Evolutionary conservation across 2,888 invertebrate genomes (phyloP).

Genomic region (Ichneumoninae sp.): DNA sequence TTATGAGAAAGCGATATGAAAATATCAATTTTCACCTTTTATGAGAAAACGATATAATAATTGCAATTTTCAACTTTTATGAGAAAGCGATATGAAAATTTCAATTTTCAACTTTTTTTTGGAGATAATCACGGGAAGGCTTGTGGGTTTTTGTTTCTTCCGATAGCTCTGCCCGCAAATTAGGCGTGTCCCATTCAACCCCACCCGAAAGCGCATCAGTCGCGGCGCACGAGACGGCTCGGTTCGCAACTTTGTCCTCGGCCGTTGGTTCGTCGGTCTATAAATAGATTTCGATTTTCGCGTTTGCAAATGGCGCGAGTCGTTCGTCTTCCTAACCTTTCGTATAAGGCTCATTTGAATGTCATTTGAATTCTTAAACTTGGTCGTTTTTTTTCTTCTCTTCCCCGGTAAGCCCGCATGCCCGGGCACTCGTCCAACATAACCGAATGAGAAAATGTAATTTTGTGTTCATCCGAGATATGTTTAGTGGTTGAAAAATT

Average conservation of each 20-base stretch:
- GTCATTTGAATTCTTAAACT: constrained; percentile 5
- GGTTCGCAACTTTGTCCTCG: constrained; percentile 49
- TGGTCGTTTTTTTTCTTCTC: neutral
- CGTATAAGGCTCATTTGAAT: neutral
- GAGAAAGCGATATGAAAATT: no score
- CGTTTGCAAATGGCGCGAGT: constrained; percentile 52
- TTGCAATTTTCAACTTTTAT: no score
- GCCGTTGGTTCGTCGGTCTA: constrained; percentile 32
- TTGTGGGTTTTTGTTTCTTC: neutral
- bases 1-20: no score
- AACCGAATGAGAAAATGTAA: neutral
- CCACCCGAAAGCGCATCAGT: constrained; percentile 30
- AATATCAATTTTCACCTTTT: no score
- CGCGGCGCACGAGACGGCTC: constrained; percentile 25
- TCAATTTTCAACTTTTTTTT: no score
- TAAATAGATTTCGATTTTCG: constrained; percentile 65
- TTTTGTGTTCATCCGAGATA: neutral
- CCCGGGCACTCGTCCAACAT: constrained; percentile 7
- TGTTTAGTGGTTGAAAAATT: neutral
- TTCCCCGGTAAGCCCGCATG: neutral
- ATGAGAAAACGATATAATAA: no score
- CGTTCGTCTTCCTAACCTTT: constrained; percentile 19
- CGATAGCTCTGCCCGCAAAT: constrained; percentile 50
- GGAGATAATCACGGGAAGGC: neutral
- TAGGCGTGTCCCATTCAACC: constrained; percentile 62